Conservation (phyloP, 2,113 vertebrate species). For the Anolis carolinensis region DNA sequence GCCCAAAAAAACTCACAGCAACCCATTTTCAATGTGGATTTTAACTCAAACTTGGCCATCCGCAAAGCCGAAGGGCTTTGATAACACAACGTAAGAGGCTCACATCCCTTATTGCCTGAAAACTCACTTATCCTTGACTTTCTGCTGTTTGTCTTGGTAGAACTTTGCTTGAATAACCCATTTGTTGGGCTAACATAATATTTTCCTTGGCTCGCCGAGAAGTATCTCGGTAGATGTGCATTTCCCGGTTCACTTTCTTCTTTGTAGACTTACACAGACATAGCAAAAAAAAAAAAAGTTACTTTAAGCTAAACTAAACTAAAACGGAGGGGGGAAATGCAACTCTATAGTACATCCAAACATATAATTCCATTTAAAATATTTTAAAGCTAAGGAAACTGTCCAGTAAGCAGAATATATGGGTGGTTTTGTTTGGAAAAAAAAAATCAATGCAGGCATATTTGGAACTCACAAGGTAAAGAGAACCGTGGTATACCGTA, state of each 20-base stretch:
- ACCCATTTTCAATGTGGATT: not conserved
- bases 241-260: conserved; percentile 72
- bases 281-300: conserved; percentile 22
- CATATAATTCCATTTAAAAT: conserved; percentile 65
- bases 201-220: conserved; percentile 77
- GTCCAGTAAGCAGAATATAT: conserved; percentile 53
- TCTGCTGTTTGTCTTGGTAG: conserved; percentile 77
- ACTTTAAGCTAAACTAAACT: too few relatives aligned
- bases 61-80: conserved; percentile 35
- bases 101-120: conserved; percentile 56
- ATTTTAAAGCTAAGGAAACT: conserved; percentile 61
- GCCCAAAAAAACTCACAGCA: too few relatives aligned
- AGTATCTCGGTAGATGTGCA: conserved; percentile 64
- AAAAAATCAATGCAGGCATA: conserved; percentile 24
- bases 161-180: conserved; percentile 71
- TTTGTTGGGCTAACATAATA: conserved; percentile 77
- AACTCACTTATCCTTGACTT: conserved; percentile 65
- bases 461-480: conserved; percentile 25
- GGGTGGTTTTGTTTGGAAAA: conserved; percentile 23
- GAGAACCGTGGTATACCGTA: conserved; percentile 11
- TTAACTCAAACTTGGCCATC: conserved; percentile 14
- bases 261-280: conserved; percentile 57
- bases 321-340: conserved; percentile 67
- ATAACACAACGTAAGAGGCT: conserved; percentile 48
- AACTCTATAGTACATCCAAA: conserved; percentile 67